These are phyloP conservation scores for Paramisgurnus dabryanus DNA, from an alignment of 2,113 vertebrate species.

Conservation along the genomic window DNA sequence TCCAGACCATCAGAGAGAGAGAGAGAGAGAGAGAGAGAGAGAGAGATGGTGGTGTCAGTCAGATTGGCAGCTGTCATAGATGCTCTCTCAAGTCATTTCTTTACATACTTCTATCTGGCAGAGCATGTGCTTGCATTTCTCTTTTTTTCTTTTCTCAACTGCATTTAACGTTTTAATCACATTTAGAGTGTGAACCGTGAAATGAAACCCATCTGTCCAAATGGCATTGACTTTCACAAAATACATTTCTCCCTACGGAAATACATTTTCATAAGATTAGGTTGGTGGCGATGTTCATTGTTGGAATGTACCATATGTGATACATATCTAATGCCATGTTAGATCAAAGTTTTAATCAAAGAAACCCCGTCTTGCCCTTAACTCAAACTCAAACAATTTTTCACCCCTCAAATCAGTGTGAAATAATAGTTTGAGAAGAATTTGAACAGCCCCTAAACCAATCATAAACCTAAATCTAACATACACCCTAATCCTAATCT, in stretches of 20 bases:
- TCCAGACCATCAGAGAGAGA: too few species aligned
- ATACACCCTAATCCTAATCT: too few species aligned
- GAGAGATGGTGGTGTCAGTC: slow-evolving; percentile 44
- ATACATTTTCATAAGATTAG: slow-evolving; percentile 69
- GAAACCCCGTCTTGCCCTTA: too few species aligned
- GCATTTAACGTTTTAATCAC: slow-evolving; percentile 79
- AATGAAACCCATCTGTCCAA: slow-evolving; percentile 76
- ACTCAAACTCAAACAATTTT: too few species aligned
- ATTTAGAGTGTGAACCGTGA: slow-evolving; percentile 78
- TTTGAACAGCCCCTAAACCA: too few species aligned
- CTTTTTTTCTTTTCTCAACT: slow-evolving; percentile 69
- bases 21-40: too few species aligned
- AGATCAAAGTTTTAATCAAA: too few species aligned
- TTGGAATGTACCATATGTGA: slow-evolving; percentile 51
- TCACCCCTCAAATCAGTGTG: too few species aligned
- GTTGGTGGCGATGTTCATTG: slow-evolving; percentile 62
- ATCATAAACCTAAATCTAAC: too few species aligned
- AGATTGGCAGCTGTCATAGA: slow-evolving; percentile 66
- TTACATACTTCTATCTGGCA: slow-evolving; percentile 16
- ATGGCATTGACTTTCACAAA: slow-evolving; percentile 71
- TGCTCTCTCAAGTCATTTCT: slow-evolving; percentile 52
- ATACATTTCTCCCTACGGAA: slow-evolving; percentile 67
- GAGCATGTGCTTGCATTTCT: neutral
- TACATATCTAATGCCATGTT: slow-evolving; percentile 61
- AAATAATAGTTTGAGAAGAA: too few species aligned